These are phyloP conservation scores for Drosophila diplacantha DNA, from an alignment of 2,888 invertebrate genomes.

Conservation along the genomic window DNA sequence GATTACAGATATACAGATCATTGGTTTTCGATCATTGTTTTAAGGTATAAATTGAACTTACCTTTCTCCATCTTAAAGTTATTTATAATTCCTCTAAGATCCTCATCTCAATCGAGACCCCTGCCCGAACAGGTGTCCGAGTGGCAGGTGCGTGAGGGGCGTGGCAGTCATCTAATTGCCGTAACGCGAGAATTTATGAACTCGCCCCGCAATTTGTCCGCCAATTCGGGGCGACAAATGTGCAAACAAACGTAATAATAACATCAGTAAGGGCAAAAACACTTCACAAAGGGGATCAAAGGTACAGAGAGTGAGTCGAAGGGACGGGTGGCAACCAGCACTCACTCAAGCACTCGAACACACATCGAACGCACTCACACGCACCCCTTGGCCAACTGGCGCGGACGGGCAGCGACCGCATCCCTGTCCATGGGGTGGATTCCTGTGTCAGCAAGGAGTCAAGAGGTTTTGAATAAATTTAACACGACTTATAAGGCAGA, in stretches of 20 bases:
- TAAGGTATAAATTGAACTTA: no score
- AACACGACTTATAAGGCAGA: slow-evolving; percentile 65
- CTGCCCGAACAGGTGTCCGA: slow-evolving; percentile 25
- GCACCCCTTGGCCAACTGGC: slow-evolving; percentile 59
- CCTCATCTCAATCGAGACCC: not conserved
- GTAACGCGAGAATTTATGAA: slow-evolving; percentile 50
- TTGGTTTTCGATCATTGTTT: not conserved
- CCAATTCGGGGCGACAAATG: slow-evolving; percentile 62
- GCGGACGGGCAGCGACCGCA: slow-evolving; percentile 35
- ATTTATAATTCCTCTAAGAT: not conserved
- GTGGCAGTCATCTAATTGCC: slow-evolving; percentile 61
- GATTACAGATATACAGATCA: no score
- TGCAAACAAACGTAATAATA: slow-evolving; percentile 69
- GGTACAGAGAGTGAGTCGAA: not conserved
- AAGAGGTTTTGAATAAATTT: slow-evolving; percentile 75
- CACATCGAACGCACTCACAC: slow-evolving; percentile 9
- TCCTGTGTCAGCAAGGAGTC: slow-evolving; percentile 58
- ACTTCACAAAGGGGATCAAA: slow-evolving; percentile 49
- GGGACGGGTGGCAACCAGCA: slow-evolving; percentile 22
- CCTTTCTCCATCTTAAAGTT: not conserved
- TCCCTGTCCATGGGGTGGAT: slow-evolving; percentile 45
- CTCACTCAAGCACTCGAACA: slow-evolving; percentile 50
- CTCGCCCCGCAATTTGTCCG: slow-evolving; percentile 58
- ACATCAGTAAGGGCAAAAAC: slow-evolving; percentile 50
- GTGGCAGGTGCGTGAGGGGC: slow-evolving; percentile 54